These are phyloP conservation scores for Listronotus oregonensis DNA, from an alignment of 1,140 invertebrate genomes.

Conservation along the genomic window DNA sequence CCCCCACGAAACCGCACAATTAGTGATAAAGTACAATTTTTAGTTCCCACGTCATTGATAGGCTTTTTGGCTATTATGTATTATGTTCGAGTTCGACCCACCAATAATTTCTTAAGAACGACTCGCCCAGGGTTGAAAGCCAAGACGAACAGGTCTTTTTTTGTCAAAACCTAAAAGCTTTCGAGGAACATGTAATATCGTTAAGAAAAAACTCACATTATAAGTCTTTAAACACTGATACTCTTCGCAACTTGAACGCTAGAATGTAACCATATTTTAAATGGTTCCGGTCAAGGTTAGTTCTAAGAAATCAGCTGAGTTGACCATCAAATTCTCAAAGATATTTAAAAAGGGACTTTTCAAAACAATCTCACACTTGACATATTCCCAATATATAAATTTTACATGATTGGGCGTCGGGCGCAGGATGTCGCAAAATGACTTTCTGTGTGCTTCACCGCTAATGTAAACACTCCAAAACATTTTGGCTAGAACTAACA, in stretches of 20 bases:
- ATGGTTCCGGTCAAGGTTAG: slow-evolving; percentile 12
- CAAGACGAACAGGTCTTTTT: slow-evolving; percentile 14
- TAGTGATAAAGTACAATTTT: slow-evolving; percentile 28
- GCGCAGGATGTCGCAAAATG: slow-evolving; percentile 10
- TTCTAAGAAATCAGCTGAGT: slow-evolving; percentile 31
- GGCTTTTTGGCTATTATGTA: slow-evolving; percentile 21
- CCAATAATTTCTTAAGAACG: slow-evolving; percentile 27
- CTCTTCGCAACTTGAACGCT: not conserved
- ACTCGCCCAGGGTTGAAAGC: slow-evolving; percentile 19
- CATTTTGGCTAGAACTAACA: no score
- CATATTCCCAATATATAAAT: slow-evolving; percentile 28
- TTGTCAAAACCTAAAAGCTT: slow-evolving; percentile 22
- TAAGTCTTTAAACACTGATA: not conserved
- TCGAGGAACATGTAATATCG: slow-evolving; percentile 29
- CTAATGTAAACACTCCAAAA: slow-evolving; percentile 9
- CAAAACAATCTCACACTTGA: slow-evolving; percentile 34
- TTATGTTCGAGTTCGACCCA: slow-evolving; percentile 22
- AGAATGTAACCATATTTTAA: not conserved
- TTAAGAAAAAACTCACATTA: slow-evolving; percentile 19
- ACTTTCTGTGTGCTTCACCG: not conserved
- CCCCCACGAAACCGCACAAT: slow-evolving; percentile 16
- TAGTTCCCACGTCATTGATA: slow-evolving; percentile 27
- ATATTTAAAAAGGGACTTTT: slow-evolving; percentile 23
- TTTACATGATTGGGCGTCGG: not conserved
- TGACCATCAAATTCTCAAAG: slow-evolving; percentile 20